A percentile compares a stretch with the other conserved stretches of the same genome.
Conservation (phyloP, 2,113 vertebrate genomes). For the Orycteropus afer region DNA sequence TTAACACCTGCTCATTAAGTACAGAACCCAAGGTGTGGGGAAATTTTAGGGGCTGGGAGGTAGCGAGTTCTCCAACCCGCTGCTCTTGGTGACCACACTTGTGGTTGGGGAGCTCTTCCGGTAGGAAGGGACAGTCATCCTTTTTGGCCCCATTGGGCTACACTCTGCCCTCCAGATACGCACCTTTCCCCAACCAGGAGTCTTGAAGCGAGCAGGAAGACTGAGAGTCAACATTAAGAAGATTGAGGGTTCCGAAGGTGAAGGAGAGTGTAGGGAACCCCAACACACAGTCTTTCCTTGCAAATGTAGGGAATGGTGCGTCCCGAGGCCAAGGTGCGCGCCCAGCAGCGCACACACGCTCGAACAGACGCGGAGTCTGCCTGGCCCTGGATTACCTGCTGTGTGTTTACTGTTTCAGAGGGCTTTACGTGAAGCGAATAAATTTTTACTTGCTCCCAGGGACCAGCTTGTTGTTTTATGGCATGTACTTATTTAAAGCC, state of each 20-base stretch:
- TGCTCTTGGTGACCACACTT: background rate
- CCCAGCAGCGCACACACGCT: background rate
- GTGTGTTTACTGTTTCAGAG: conserved; percentile 50
- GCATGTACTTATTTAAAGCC: conserved; percentile 62
- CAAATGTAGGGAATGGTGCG: background rate
- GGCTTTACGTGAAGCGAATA: conserved; percentile 66
- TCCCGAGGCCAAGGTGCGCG: background rate
- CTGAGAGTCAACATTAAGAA: background rate
- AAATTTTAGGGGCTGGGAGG: background rate
- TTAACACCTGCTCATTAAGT: conserved; percentile 85
- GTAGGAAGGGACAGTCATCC: background rate
- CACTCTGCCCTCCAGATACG: background rate
- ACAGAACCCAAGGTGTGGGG: background rate
- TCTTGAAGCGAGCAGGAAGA: background rate
- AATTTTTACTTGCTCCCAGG: conserved; percentile 72
- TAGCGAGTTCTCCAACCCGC: background rate
- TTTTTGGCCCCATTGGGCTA: conserved; percentile 60
- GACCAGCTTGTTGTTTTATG: conserved; percentile 74
- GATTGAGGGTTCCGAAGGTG: background rate
- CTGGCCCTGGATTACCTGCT: conserved; percentile 43
- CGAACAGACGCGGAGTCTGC: background rate
- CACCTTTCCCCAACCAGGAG: background rate
- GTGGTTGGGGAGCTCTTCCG: background rate
- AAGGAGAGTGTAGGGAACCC: background rate
- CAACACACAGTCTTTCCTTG: background rate